These are phyloP conservation scores for Acromyrmex echinatior DNA, from an alignment of 1,140 invertebrate genomes.

Conservation along the genomic window DNA sequence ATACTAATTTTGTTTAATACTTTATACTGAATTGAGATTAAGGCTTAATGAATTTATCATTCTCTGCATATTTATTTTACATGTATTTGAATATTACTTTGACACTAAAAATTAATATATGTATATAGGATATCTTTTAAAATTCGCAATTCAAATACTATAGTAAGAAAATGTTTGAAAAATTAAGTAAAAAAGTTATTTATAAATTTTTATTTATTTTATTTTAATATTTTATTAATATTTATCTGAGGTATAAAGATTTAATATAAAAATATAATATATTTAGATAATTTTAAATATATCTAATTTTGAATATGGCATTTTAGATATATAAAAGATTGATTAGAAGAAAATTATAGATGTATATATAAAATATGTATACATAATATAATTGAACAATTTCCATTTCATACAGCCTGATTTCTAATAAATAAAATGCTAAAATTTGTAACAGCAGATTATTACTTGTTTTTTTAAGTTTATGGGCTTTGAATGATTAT, in stretches of 20 bases:
- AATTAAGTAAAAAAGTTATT: too few relatives aligned
- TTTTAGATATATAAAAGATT: not conserved
- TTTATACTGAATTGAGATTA: not conserved
- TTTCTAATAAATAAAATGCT: not conserved
- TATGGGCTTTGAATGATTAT: not conserved
- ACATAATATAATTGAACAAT: not conserved
- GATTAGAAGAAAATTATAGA: too few relatives aligned
- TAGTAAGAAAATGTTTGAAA: too few relatives aligned
- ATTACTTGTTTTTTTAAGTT: not conserved
- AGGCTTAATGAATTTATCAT: not conserved
- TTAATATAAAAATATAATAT: too few relatives aligned
- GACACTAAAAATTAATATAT: too few relatives aligned
- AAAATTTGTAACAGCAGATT: conserved; percentile 7
- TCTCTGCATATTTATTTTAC: not conserved
- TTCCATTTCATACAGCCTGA: not conserved
- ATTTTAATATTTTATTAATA: too few relatives aligned
- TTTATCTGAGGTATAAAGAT: too few relatives aligned
- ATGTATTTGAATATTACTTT: too few relatives aligned
- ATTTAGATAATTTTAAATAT: not conserved
- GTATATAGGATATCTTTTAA: too few relatives aligned
- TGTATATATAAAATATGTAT: not conserved
- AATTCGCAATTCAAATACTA: too few relatives aligned
- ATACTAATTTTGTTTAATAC: not conserved
- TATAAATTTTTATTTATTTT: too few relatives aligned
- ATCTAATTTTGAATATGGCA: not conserved